These are phyloP conservation scores for Microctenopoma steveboyesi DNA, from an alignment of 2,797 vertebrate genomes.

Conservation along the genomic window DNA sequence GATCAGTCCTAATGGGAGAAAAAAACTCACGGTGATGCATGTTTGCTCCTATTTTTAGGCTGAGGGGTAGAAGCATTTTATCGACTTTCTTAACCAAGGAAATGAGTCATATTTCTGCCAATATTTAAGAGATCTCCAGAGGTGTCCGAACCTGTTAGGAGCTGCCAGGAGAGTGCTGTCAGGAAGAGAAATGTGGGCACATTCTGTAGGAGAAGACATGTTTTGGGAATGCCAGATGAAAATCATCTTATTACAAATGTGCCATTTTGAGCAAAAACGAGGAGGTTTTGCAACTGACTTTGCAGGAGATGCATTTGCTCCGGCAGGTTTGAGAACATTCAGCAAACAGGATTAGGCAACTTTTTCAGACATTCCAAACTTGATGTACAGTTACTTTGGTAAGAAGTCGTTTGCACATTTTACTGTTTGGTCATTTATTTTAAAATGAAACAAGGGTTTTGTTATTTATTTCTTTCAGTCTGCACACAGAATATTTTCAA, in stretches of 20 bases:
- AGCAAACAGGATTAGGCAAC: background rate
- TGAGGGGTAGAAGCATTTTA: constrained; percentile 30
- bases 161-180: constrained; percentile 24
- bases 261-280: constrained; percentile 28
- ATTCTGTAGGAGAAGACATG: constrained; percentile 4
- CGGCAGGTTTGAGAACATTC: constrained; percentile 6
- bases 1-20: background rate
- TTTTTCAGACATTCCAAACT: background rate
- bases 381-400: no score
- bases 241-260: constrained; percentile 40
- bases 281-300: constrained; percentile 31
- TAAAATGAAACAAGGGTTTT: no score
- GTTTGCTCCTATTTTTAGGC: constrained; percentile 16
- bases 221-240: constrained; percentile 29
- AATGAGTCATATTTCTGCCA: constrained; percentile 32
- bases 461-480: no score
- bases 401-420: no score
- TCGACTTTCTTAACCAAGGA: constrained; percentile 24
- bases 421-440: no score
- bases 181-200: constrained; percentile 12
- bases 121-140: constrained; percentile 35
- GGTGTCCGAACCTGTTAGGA: constrained; percentile 32
- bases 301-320: constrained; percentile 17
- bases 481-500: no score
- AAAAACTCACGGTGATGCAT: background rate